Percentiles rank a stretch among this genome's conserved stretches.
Evolutionary conservation across 1,140 invertebrate species (phyloP).

Genomic region (Dendroctonus valens): DNA sequence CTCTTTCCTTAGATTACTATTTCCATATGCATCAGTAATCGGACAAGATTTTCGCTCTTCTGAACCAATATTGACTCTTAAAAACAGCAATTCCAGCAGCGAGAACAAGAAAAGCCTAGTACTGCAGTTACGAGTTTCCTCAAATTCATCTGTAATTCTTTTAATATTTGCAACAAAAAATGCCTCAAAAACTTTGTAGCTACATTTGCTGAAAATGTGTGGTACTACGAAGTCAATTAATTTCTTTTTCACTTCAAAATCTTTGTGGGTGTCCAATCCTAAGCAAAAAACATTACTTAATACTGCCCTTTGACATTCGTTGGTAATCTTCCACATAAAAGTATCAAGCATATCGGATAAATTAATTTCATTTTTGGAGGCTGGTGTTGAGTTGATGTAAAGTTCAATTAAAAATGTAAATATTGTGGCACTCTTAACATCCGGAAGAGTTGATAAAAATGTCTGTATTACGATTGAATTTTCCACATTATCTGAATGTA

Average conservation of each 20-base stretch:
- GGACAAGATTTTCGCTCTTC: constrained; percentile 9
- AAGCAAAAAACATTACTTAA: too few species aligned
- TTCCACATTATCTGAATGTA: not conserved
- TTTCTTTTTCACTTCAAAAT: constrained; percentile 14
- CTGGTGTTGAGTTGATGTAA: constrained; percentile 8
- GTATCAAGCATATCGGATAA: constrained; percentile 15
- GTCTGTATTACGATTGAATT: constrained; percentile 13
- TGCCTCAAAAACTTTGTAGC: constrained; percentile 26
- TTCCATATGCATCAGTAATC: constrained; percentile 13
- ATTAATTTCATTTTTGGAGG: constrained; percentile 13
- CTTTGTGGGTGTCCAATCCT: too few species aligned
- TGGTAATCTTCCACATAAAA: constrained; percentile 12
- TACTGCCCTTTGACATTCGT: too few species aligned
- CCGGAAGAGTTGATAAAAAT: constrained; percentile 20
- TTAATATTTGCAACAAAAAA: constrained; percentile 35
- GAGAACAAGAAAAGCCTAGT: constrained; percentile 29
- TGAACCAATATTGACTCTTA: constrained; percentile 33
- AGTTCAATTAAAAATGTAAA: constrained; percentile 34
- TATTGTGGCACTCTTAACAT: constrained; percentile 21
- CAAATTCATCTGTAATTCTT: constrained; percentile 25
- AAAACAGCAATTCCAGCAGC: constrained; percentile 41
- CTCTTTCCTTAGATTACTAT: constrained; percentile 3
- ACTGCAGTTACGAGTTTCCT: constrained; percentile 22
- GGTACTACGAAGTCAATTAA: constrained; percentile 20
- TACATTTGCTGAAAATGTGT: constrained; percentile 32